phyloP scores from a whole-genome alignment of 2,888 invertebrate species.

The Hydriomena furcata region DNA sequence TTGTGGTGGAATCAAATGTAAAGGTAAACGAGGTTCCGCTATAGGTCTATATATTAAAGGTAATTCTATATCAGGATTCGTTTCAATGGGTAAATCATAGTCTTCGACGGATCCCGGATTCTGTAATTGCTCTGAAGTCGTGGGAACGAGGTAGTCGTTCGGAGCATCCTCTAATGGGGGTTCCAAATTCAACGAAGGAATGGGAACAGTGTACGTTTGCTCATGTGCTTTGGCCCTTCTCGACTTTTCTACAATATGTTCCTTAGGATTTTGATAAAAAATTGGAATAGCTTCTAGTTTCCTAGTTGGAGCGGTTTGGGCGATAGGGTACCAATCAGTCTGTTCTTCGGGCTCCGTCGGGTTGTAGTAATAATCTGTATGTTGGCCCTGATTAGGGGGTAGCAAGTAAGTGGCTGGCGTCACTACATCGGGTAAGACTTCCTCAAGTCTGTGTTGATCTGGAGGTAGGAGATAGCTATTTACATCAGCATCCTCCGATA shows the following conservation, averaged over 20 bases:
- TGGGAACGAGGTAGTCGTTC: slow-evolving; percentile 58
- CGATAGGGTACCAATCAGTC: slow-evolving; percentile 73
- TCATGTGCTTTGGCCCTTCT: slow-evolving; percentile 28
- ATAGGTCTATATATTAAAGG: slow-evolving; percentile 40
- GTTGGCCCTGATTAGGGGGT: slow-evolving; percentile 59
- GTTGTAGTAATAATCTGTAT: slow-evolving; percentile 52
- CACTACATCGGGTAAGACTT: slow-evolving; percentile 47
- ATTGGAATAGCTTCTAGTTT: slow-evolving; percentile 46
- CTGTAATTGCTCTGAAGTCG: slow-evolving; percentile 45
- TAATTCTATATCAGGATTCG: slow-evolving; percentile 21
- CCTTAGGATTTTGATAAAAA: slow-evolving; percentile 32
- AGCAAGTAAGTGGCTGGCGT: slow-evolving; percentile 67
- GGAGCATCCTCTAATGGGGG: slow-evolving; percentile 65
- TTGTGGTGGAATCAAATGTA: slow-evolving; percentile 61
- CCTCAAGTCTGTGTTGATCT: slow-evolving; percentile 53
- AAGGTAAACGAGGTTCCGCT: slow-evolving; percentile 55
- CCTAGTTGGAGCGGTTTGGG: slow-evolving; percentile 37
- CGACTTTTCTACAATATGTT: slow-evolving; percentile 24
- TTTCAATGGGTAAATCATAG: slow-evolving; percentile 44
- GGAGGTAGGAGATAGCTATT: slow-evolving; percentile 68
- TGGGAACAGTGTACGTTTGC: slow-evolving; percentile 39
- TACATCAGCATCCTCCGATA: slow-evolving; percentile 49
- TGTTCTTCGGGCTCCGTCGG: slow-evolving; percentile 58
- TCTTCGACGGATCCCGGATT: slow-evolving; percentile 41
- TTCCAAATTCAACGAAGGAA: slow-evolving; percentile 61